Percentiles rank a stretch among this genome's conserved stretches.
phyloP scores from a whole-genome alignment of 2,113 vertebrate species.

The Lepus americanus region DNA sequence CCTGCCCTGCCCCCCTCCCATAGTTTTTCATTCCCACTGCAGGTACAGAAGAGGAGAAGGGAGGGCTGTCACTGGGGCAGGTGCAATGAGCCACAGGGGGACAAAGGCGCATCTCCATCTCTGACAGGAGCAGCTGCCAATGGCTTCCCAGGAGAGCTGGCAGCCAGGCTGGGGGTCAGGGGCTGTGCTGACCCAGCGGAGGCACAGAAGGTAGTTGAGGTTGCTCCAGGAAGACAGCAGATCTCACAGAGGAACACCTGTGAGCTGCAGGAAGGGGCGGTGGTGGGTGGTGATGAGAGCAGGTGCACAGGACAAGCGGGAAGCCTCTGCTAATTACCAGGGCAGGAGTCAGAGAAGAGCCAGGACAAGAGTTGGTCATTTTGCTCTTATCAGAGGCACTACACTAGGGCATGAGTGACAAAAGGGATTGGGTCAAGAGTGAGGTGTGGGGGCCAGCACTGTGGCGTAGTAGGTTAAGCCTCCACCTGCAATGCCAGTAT shows the following conservation, averaged over 20 bases:
- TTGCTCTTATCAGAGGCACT: background rate
- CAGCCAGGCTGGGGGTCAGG: background rate
- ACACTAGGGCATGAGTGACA: no score
- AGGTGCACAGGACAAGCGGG: background rate
- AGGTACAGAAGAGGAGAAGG: background rate
- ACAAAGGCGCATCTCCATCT: background rate
- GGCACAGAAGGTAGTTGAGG: background rate
- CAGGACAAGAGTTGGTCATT: background rate
- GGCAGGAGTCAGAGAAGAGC: background rate
- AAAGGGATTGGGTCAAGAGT: no score
- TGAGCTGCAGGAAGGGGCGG: background rate
- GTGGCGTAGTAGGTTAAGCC: no score
- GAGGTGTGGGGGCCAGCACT: no score
- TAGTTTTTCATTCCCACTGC: background rate
- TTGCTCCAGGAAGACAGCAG: background rate
- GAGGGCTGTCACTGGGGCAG: background rate
- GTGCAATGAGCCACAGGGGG: background rate
- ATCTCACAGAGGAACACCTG: background rate
- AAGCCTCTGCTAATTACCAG: background rate
- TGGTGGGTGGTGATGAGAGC: background rate
- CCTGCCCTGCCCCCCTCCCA: no score
- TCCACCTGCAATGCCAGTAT: no score
- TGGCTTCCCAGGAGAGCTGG: background rate
- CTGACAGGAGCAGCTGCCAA: accelerated
- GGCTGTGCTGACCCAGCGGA: background rate